Conservation (phyloP, 2,888 invertebrate species). For the Synanthedon tipuliformis region DNA sequence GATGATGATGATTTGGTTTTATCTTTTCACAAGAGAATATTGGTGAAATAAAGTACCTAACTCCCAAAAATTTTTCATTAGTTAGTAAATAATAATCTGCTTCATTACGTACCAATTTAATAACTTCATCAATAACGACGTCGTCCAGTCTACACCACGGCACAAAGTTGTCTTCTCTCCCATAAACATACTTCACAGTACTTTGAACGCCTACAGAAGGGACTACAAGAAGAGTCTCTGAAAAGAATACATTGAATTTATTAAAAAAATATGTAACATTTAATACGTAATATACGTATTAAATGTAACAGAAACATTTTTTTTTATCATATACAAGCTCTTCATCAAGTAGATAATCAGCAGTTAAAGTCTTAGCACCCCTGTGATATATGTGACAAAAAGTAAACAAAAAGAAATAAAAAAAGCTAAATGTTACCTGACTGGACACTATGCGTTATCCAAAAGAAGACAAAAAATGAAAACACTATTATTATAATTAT, state of each 20-base stretch:
- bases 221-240: conserved; percentile 54
- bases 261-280: too few species aligned
- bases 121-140: conserved; percentile 63
- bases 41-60: too few species aligned
- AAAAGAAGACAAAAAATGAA: conserved; percentile 45
- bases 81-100: too few species aligned
- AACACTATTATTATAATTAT: conserved; percentile 38
- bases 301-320: too few species aligned
- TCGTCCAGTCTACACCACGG: conserved; percentile 57
- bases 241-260: conserved; percentile 13
- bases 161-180: conserved; percentile 46
- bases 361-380: too few species aligned
- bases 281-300: background rate
- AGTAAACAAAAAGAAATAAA: too few species aligned
- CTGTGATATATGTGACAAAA: too few species aligned
- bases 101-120: conserved; percentile 41
- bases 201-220: conserved; percentile 59
- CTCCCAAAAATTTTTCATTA: too few species aligned
- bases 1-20: too few species aligned
- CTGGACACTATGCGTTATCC: conserved; percentile 58
- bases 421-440: conserved; percentile 30
- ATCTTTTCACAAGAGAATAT: too few species aligned
- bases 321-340: too few species aligned
- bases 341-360: too few species aligned
- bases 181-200: conserved; percentile 52